phyloP scores from a whole-genome alignment of 2,797 vertebrate species.

The Philypnodon macrostomus region DNA sequence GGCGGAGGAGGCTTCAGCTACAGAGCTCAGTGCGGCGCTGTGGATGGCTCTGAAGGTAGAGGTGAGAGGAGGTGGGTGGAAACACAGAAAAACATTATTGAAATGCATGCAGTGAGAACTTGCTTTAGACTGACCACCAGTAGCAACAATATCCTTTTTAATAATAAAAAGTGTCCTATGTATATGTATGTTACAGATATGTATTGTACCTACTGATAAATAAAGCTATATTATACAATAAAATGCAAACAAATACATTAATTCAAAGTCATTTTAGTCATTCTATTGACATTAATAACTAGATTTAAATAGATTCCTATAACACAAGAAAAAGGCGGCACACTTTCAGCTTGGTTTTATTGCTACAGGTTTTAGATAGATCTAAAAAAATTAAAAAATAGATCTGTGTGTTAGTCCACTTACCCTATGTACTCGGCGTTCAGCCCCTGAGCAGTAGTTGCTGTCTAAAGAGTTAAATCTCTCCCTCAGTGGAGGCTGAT shows the following conservation, averaged over 20 bases:
- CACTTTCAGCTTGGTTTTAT: too few relatives aligned
- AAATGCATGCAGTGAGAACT: constrained; percentile 13
- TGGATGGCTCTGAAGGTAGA: constrained; percentile 55
- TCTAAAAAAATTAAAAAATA: too few relatives aligned
- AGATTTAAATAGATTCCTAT: too few relatives aligned
- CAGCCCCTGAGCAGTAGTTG: constrained; percentile 86
- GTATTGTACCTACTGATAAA: too few relatives aligned
- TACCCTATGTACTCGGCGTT: constrained; percentile 89
- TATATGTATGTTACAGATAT: too few relatives aligned
- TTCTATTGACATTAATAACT: too few relatives aligned
- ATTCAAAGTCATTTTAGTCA: too few relatives aligned
- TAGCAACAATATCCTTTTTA: constrained; percentile 1
- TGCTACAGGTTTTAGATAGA: too few relatives aligned
- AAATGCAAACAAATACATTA: too few relatives aligned
- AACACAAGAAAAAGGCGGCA: too few relatives aligned
- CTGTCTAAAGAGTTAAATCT: constrained; percentile 94
- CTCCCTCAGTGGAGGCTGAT: constrained; percentile 92
- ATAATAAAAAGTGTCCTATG: neutral
- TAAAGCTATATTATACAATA: too few relatives aligned
- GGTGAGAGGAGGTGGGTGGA: constrained; percentile 61
- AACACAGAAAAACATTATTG: constrained; percentile 40
- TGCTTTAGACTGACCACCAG: neutral
- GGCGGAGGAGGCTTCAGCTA: constrained; percentile 57
- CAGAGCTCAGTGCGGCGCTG: constrained; percentile 37
- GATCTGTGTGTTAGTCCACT: constrained; percentile 20